Base-by-base conservation (phyloP, 2,797 vertebrate species). In the Echiichthys vipera region DNA sequence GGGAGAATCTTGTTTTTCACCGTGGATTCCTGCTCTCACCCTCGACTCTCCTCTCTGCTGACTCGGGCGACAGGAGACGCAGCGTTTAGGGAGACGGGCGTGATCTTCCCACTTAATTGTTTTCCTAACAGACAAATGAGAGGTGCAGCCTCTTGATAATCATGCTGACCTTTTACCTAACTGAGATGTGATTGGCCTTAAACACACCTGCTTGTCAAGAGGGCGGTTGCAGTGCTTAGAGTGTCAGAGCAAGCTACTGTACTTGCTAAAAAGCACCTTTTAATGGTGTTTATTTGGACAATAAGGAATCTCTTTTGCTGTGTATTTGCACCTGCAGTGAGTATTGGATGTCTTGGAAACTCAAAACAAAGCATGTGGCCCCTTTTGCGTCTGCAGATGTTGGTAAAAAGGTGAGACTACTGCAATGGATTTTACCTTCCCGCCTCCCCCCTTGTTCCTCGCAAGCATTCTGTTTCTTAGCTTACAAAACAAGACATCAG, bases 321-420 rank as follows among this genome's bases (percentile, higher is more conserved):
- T 73, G 34, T 29, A 51, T 78, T 71, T 87, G 91, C 95, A 95
- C 93, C 94, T 95, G 94, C 80, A 54, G 72, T 18, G 80, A 81
- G 92, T 80, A 92, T 95, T 86, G 91, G 83, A 84, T 95, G 30
- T 94, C 94, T 83, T 50, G 55, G 68, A 65, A 85, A 92, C 80
- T 85, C 92, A 92, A 92, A 95, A 93, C 94, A 95, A 91, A 80
- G 45, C 70, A 47, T 45, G 67, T 65, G 73, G 65, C 85, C 88
- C 67, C 58, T 57, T 80, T 76, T 65, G 51, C 66, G 49, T 62
- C 78, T 71, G 66, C 88, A 89, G 73, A 85, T 79, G 84, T 80
- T 56, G 64, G 65, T 67, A 22, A 65, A 55, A 66, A 65, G 51
- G 67, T 61, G 70, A 74, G 43, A 42, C 40, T n/a, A 9, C 57